Percentiles rank a stretch among this genome's conserved stretches.
Conservation (phyloP, 1,140 invertebrate genomes). For the Agrypnia vestita region DNA sequence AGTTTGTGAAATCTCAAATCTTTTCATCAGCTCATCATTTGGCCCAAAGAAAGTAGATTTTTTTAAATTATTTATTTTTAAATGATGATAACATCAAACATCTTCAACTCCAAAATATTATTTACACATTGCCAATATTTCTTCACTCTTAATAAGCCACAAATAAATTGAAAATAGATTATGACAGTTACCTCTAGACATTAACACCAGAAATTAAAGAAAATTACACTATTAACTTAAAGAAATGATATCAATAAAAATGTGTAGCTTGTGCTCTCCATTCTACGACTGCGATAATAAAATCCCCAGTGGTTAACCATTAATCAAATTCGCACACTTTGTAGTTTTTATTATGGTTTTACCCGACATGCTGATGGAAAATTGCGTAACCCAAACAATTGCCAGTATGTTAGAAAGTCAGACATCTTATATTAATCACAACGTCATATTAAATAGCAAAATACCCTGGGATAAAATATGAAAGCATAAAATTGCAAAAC, state of each 20-base stretch:
- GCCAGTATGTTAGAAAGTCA: slow-evolving; percentile 3
- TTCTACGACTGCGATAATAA: background rate
- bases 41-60: slow-evolving; percentile 6
- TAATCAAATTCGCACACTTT: background rate
- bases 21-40: background rate
- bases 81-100: slow-evolving; percentile 10
- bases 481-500: slow-evolving; percentile 44
- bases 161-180: slow-evolving; percentile 49
- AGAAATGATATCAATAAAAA: slow-evolving; percentile 46
- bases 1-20: background rate
- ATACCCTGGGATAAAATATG: slow-evolving; percentile 49
- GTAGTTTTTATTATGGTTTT: background rate
- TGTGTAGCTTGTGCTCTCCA: slow-evolving; percentile 39
- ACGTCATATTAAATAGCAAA: slow-evolving; percentile 33
- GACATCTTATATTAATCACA: slow-evolving; percentile 40
- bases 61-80: background rate
- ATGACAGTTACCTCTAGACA: slow-evolving; percentile 53
- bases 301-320: background rate
- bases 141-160: slow-evolving; percentile 45
- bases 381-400: background rate
- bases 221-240: slow-evolving; percentile 55
- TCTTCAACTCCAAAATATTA: slow-evolving; percentile 23
- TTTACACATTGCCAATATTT: slow-evolving; percentile 35
- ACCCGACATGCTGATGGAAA: background rate
- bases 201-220: slow-evolving; percentile 52